phyloP scores from a whole-genome alignment of 1,140 invertebrate species.

The Drosophila erecta region DNA sequence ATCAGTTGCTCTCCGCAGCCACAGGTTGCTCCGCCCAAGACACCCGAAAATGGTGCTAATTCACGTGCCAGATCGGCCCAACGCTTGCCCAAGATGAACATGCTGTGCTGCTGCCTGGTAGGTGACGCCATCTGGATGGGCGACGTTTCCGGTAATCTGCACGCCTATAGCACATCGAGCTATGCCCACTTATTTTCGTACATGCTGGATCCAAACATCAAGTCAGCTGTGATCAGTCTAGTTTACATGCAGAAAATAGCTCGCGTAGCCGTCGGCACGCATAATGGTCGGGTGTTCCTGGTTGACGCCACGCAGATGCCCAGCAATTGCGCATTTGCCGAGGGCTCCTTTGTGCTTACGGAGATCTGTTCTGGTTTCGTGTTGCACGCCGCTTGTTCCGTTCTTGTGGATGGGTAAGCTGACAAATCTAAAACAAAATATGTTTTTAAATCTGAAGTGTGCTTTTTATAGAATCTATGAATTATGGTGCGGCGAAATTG shows the following conservation, averaged over 20 bases:
- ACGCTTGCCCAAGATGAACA: slow-evolving; percentile 71
- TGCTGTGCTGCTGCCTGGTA: slow-evolving; percentile 87
- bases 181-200: slow-evolving; percentile 87
- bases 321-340: slow-evolving; percentile 87
- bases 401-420: slow-evolving; percentile 85
- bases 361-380: slow-evolving; percentile 89
- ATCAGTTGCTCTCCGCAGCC: slow-evolving; percentile 71
- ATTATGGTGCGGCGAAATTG: slow-evolving; percentile 91
- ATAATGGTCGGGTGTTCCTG: slow-evolving; percentile 91
- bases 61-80: slow-evolving; percentile 61
- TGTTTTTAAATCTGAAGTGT: not conserved
- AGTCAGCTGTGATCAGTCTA: slow-evolving; percentile 87
- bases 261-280: slow-evolving; percentile 90
- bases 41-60: slow-evolving; percentile 50
- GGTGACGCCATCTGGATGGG: slow-evolving; percentile 92
- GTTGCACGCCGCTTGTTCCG: slow-evolving; percentile 87
- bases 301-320: slow-evolving; percentile 87
- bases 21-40: slow-evolving; percentile 53
- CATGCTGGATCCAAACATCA: slow-evolving; percentile 85
- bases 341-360: slow-evolving; percentile 91
- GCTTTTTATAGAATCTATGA: slow-evolving; percentile 86
- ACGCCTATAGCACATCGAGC: slow-evolving; percentile 89
- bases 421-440: not conserved
- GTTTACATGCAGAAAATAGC: slow-evolving; percentile 88
- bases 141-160: slow-evolving; percentile 91